Evolutionary conservation across 1,140 invertebrate species (phyloP).

Genomic region (Drosophila suzukii): DNA sequence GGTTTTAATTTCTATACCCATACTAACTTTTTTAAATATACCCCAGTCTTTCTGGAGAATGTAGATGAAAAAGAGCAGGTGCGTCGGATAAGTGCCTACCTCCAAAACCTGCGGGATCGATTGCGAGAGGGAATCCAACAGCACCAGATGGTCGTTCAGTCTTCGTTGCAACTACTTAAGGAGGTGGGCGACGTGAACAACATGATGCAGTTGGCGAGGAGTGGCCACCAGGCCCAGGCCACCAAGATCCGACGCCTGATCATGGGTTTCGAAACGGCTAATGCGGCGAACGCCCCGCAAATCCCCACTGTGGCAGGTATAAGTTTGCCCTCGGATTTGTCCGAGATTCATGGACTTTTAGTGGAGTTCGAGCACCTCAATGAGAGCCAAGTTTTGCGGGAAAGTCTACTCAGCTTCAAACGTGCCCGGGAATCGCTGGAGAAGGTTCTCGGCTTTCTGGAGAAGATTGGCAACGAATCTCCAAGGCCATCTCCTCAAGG

Average conservation of each 20-base stretch:
- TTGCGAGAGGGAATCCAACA: conserved; percentile 28
- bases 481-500: neutral
- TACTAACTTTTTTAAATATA: neutral
- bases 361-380: conserved; percentile 56
- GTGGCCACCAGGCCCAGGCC: conserved; percentile 2
- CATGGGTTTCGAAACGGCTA: conserved; percentile 54
- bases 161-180: conserved; percentile 53
- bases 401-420: conserved; percentile 56
- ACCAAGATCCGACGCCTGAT: conserved; percentile 63
- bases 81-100: conserved; percentile 45
- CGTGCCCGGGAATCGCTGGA: conserved; percentile 61
- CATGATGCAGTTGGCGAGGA: conserved; percentile 10
- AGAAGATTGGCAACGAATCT: conserved; percentile 4
- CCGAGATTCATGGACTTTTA: conserved; percentile 37
- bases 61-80: conserved; percentile 29
- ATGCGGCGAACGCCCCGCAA: neutral
- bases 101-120: conserved; percentile 44
- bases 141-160: conserved; percentile 43
- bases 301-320: neutral
- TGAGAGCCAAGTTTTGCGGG: conserved; percentile 54
- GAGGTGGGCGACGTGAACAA: conserved; percentile 56
- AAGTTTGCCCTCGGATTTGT: conserved; percentile 14
- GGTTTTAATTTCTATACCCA: no score
- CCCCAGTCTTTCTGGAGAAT: conserved; percentile 1
- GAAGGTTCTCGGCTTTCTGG: conserved; percentile 36